Percentiles rank a stretch among this genome's conserved stretches.
phyloP scores from a whole-genome alignment of 2,113 vertebrate genomes.

The Poicephalus meyeri region DNA sequence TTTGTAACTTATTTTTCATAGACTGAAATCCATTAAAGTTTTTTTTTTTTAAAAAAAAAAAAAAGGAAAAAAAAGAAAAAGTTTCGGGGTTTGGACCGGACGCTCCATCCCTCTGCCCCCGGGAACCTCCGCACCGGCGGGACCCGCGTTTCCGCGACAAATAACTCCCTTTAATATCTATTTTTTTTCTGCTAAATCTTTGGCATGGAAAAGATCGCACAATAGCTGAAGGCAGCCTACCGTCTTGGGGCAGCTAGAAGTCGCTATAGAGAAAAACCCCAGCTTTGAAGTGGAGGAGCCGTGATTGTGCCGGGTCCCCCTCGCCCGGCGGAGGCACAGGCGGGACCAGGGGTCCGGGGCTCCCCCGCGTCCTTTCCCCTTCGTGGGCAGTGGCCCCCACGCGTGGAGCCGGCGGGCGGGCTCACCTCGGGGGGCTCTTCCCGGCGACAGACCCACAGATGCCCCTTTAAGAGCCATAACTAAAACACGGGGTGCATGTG shows the following conservation, averaged over 20 bases:
- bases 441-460: neutral
- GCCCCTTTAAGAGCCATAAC: neutral
- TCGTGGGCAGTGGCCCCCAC: neutral
- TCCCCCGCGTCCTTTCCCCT: neutral
- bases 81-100: neutral
- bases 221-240: slow-evolving; percentile 44
- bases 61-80: neutral
- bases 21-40: slow-evolving; percentile 64
- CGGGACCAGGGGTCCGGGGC: neutral
- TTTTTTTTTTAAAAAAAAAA: neutral
- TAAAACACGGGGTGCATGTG: neutral
- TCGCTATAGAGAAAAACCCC: slow-evolving; percentile 8
- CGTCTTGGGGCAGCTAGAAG: slow-evolving; percentile 59
- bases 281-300: slow-evolving; percentile 37
- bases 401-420: neutral
- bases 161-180: slow-evolving; percentile 22
- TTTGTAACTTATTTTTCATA: slow-evolving; percentile 79
- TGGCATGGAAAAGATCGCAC: slow-evolving; percentile 21
- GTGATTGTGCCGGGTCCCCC: slow-evolving; percentile 4
- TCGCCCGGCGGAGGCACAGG: neutral
- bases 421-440: neutral
- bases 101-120: neutral
- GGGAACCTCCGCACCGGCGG: neutral
- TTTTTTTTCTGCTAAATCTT: slow-evolving; percentile 30
- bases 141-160: neutral